A percentile compares a stretch with the other conserved stretches of the same genome.
These are phyloP conservation scores for Aricia agestis DNA, from an alignment of 1,140 invertebrate genomes.

Conservation along the genomic window DNA sequence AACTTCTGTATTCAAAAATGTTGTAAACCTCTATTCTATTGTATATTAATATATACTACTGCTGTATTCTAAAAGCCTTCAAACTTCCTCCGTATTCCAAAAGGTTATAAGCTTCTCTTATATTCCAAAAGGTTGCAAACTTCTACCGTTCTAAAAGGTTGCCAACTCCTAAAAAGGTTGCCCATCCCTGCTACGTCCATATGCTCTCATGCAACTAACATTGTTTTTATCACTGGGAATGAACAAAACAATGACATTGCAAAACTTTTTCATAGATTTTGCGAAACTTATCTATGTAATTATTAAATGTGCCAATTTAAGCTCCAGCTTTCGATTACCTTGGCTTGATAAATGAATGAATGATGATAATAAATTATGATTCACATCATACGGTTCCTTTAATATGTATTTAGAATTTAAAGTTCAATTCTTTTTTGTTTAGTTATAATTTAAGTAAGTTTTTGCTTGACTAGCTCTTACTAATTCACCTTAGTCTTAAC, in stretches of 20 bases:
- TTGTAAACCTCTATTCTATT: no score
- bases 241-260: neutral
- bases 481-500: no score
- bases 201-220: neutral
- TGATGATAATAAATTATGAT: neutral
- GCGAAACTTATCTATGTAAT: neutral
- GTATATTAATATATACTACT: no score
- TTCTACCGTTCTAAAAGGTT: conserved; percentile 23
- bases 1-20: no score
- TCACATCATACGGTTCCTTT: neutral
- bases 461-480: no score
- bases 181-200: neutral
- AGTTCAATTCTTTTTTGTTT: no score
- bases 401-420: no score
- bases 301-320: conserved; percentile 3
- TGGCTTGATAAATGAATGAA: neutral
- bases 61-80: neutral
- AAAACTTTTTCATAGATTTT: neutral
- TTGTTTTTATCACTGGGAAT: conserved; percentile 3
- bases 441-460: no score
- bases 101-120: neutral
- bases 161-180: neutral
- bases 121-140: neutral
- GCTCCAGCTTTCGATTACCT: neutral
- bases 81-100: neutral